phyloP scores from a whole-genome alignment of 2,113 vertebrate genomes.

The Neofelis nebulosa region DNA sequence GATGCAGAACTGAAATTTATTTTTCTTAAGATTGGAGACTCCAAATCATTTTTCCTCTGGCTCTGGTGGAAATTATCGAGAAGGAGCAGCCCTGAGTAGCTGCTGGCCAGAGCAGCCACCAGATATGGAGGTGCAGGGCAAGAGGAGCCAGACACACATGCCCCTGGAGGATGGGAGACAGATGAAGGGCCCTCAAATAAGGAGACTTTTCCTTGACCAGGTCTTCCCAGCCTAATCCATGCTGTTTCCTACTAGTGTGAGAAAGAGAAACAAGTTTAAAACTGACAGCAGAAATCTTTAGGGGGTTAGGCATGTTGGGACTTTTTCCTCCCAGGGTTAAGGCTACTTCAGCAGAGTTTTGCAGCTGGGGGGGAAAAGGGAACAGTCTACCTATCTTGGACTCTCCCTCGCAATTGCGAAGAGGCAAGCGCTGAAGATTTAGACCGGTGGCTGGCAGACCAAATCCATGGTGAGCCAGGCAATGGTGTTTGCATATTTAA shows the following conservation, averaged over 20 bases:
- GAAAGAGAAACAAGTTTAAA: not conserved
- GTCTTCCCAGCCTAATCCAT: not conserved
- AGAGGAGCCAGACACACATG: too few relatives aligned
- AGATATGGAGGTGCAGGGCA: not conserved
- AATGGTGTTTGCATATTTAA: conserved; percentile 8
- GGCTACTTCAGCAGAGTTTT: not conserved
- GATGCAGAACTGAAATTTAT: not conserved
- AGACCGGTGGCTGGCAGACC: not conserved
- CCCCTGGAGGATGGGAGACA: not conserved
- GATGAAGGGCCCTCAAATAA: not conserved
- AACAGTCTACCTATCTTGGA: not conserved
- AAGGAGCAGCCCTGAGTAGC: not conserved
- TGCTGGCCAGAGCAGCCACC: not conserved
- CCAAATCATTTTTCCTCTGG: not conserved
- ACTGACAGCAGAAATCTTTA: not conserved
- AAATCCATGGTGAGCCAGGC: not conserved
- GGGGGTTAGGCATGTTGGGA: too few relatives aligned
- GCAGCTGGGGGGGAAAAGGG: not conserved
- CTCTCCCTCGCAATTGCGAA: not conserved
- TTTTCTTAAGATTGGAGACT: not conserved
- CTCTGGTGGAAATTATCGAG: not conserved
- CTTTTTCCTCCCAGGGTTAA: not conserved
- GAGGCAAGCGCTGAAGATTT: not conserved
- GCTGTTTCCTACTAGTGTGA: not conserved
- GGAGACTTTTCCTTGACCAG: not conserved